These are phyloP conservation scores for Allygus modestus DNA, from an alignment of 2,888 invertebrate genomes.

Conservation along the genomic window DNA sequence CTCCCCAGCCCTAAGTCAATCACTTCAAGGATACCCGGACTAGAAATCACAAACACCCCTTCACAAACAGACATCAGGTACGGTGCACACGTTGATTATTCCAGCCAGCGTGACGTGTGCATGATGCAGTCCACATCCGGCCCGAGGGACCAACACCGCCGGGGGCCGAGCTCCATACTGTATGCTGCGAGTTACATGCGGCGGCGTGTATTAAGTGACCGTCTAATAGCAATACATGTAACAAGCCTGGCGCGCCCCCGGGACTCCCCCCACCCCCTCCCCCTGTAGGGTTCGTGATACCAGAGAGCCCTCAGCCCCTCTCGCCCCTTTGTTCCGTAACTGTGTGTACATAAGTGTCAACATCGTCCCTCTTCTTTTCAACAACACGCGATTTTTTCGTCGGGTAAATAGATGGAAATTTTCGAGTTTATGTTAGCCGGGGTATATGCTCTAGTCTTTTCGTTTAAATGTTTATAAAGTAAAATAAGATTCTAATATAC, in stretches of 20 bases:
- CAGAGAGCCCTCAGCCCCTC: constrained; percentile 22
- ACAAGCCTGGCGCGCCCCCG: constrained; percentile 37
- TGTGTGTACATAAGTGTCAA: constrained; percentile 41
- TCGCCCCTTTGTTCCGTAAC: constrained; percentile 25
- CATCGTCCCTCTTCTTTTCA: constrained; percentile 1
- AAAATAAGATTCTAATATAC: too few species aligned
- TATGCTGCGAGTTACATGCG: constrained; percentile 37
- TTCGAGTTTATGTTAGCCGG: not conserved
- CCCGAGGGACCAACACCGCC: not conserved
- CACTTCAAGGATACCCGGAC: too few species aligned
- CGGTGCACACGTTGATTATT: not conserved
- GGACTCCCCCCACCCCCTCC: constrained; percentile 36
- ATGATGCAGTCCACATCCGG: not conserved
- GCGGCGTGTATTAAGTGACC: constrained; percentile 54
- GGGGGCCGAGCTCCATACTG: not conserved
- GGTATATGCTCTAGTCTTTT: too few species aligned
- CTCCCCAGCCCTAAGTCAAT: too few species aligned
- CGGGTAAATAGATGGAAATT: not conserved
- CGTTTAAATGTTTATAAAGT: too few species aligned
- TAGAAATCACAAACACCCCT: too few species aligned
- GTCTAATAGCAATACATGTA: constrained; percentile 60
- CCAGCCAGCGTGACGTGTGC: constrained; percentile 14
- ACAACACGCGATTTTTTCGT: not conserved
- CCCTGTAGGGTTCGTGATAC: constrained; percentile 2
- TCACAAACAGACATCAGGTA: too few species aligned